phyloP scores from a whole-genome alignment of 2,888 invertebrate species.

The Atrina japonica region DNA sequence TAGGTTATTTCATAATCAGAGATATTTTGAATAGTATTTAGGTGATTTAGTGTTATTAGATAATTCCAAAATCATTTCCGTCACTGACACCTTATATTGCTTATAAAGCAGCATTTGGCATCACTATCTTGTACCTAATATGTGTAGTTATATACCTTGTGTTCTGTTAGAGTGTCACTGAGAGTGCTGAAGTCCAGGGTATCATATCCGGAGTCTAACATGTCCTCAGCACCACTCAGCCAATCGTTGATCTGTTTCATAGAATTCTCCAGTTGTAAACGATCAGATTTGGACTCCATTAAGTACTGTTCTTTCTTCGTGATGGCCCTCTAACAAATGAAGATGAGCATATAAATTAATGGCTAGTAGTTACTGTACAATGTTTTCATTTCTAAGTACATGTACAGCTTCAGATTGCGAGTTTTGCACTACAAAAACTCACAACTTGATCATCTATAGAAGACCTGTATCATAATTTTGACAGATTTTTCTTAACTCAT shows the following conservation, averaged over 20 bases:
- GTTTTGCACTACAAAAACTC: too few species aligned
- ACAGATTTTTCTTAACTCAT: too few species aligned
- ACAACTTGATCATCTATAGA: too few species aligned
- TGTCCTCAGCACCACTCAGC: conserved; percentile 72
- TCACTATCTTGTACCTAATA: too few species aligned
- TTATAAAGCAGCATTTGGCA: too few species aligned
- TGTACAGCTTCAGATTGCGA: too few species aligned
- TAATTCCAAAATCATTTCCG: neutral
- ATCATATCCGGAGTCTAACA: conserved; percentile 85
- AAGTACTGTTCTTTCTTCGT: conserved; percentile 73
- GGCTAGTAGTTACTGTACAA: too few species aligned
- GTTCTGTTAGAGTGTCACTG: conserved; percentile 90
- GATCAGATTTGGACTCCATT: conserved; percentile 64
- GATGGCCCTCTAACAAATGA: conserved; percentile 64
- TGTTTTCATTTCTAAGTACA: too few species aligned
- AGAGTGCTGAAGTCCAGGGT: conserved; percentile 92
- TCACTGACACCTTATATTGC: neutral
- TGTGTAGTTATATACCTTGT: conserved; percentile 88
- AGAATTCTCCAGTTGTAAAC: conserved; percentile 69
- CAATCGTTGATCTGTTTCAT: conserved; percentile 73
- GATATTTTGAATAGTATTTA: too few species aligned
- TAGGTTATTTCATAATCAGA: too few species aligned
- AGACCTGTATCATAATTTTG: too few species aligned
- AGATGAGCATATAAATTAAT: too few species aligned
- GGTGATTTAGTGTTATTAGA: neutral